These are phyloP conservation scores for Lasiommata megera DNA, from an alignment of 2,888 invertebrate genomes.

Conservation along the genomic window DNA sequence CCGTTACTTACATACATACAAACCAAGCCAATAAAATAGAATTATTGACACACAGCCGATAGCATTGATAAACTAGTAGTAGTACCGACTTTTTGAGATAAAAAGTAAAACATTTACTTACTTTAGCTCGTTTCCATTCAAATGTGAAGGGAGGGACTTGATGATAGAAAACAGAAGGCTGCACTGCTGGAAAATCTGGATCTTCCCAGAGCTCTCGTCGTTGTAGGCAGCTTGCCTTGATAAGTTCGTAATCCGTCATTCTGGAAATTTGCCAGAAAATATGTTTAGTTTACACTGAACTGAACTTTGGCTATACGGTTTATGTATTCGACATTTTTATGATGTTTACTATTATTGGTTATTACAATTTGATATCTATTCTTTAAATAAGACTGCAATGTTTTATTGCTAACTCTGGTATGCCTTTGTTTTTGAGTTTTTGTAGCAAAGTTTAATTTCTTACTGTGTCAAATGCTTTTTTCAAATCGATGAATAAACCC, in stretches of 20 bases:
- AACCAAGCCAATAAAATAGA: too few relatives aligned
- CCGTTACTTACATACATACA: too few relatives aligned
- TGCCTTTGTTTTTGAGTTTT: neutral
- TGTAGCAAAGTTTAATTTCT: neutral
- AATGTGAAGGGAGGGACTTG: constrained; percentile 97
- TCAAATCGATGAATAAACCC: constrained; percentile 9
- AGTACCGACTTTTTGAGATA: neutral
- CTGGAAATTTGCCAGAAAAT: neutral
- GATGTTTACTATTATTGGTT: too few relatives aligned
- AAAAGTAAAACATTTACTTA: constrained; percentile 50
- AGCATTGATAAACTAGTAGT: too few relatives aligned
- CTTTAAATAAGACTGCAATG: too few relatives aligned
- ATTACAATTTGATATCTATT: too few relatives aligned
- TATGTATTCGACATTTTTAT: too few relatives aligned
- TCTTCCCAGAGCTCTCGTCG: constrained; percentile 93
- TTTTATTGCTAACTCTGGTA: neutral
- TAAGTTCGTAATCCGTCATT: constrained; percentile 92
- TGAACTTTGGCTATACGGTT: too few relatives aligned
- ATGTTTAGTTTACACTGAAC: neutral
- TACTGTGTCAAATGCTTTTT: neutral
- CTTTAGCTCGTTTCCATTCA: constrained; percentile 93
- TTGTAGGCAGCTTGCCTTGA: constrained; percentile 89
- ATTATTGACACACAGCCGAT: too few relatives aligned
- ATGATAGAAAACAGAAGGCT: constrained; percentile 95
- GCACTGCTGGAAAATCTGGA: constrained; percentile 94